A percentile compares a stretch with the other conserved stretches of the same genome.
These are phyloP conservation scores for Coracopsis vasa DNA, from an alignment of 2,113 vertebrate species.

Conservation along the genomic window DNA sequence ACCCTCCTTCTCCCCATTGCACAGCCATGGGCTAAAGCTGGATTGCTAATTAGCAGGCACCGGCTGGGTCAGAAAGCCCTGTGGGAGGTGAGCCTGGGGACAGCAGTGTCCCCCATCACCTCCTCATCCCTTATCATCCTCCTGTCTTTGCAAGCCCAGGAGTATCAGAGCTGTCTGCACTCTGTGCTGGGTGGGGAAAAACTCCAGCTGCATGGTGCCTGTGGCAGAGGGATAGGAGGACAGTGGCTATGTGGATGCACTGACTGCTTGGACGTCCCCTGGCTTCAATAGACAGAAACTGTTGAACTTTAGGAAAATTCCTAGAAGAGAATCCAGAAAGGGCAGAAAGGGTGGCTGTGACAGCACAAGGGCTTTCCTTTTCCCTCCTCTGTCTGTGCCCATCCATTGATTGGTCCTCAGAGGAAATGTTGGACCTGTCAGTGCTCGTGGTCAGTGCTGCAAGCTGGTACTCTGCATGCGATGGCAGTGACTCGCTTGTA, in stretches of 20 bases:
- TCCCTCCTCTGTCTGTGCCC: rapidly evolving
- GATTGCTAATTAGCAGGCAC: background rate
- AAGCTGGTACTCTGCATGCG: rapidly evolving
- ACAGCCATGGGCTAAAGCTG: background rate
- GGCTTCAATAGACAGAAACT: background rate
- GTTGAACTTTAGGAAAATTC: background rate
- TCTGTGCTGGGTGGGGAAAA: rapidly evolving
- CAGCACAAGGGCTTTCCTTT: background rate
- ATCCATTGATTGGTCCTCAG: rapidly evolving
- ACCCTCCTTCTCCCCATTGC: rapidly evolving
- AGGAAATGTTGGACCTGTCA: rapidly evolving
- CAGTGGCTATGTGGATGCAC: rapidly evolving
- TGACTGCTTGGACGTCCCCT: background rate
- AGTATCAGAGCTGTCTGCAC: background rate
- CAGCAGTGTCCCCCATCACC: background rate
- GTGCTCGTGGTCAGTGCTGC: background rate
- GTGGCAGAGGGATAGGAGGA: rapidly evolving
- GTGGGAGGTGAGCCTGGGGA: background rate
- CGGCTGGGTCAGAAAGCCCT: background rate
- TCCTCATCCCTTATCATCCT: background rate
- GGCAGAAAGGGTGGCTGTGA: background rate
- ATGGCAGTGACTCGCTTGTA: background rate
- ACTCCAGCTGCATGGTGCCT: rapidly evolving
- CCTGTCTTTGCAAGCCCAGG: background rate
- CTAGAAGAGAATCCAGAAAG: background rate